Evolutionary conservation across 2,797 vertebrate genomes (phyloP).

Genomic region (Petrocephalus schoutedeni): DNA sequence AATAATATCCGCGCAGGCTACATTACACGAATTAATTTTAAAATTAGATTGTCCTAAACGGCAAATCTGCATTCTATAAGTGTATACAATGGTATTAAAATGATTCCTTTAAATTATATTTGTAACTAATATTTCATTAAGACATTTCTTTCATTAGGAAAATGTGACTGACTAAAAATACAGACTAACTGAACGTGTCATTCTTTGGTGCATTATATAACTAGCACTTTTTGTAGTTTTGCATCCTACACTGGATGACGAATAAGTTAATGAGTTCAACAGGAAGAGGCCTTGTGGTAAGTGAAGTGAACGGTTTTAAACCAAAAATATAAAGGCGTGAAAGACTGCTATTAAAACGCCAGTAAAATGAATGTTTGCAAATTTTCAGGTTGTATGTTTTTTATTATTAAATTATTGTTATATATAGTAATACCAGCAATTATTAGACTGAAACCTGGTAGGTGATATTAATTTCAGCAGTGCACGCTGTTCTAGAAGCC

Average conservation of each 20-base stretch:
- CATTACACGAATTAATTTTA: background rate
- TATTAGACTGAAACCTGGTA: background rate
- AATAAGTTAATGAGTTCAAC: background rate
- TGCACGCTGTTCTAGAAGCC: slow-evolving; percentile 4
- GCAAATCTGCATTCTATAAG: background rate
- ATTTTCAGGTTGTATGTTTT: background rate
- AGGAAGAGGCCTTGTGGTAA: background rate
- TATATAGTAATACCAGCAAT: background rate
- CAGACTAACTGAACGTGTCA: background rate
- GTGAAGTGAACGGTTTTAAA: background rate
- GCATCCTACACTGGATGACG: background rate
- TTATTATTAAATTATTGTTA: background rate
- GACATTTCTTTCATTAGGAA: background rate
- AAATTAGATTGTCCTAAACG: background rate
- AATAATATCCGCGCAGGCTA: background rate
- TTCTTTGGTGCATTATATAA: background rate
- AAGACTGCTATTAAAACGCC: background rate
- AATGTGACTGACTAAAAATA: background rate
- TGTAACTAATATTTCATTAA: background rate
- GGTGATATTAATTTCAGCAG: background rate
- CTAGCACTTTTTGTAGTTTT: background rate
- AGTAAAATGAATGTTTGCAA: background rate
- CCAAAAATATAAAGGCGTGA: background rate
- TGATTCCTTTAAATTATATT: background rate
- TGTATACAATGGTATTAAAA: background rate